A percentile compares a stretch with the other conserved stretches of the same genome.
Conservation (phyloP, 2,888 invertebrate genomes). For the Melanchra persicariae region DNA sequence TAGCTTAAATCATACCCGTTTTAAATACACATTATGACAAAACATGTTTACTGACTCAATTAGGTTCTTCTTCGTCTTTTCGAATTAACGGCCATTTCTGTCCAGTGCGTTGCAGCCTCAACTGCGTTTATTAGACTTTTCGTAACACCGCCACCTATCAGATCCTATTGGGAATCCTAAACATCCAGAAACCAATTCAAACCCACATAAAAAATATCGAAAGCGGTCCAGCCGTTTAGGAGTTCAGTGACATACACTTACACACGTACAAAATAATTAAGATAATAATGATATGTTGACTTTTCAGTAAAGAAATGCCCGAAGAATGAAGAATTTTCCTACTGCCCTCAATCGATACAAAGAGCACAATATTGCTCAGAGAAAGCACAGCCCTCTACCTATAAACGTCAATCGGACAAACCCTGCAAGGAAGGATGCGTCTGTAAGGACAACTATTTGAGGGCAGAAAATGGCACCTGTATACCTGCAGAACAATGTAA, state of each 20-base stretch:
- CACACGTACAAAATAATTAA: neutral
- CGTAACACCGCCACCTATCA: too few species aligned
- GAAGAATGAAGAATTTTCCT: slow-evolving; percentile 52
- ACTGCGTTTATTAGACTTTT: too few species aligned
- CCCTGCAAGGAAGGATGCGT: slow-evolving; percentile 50
- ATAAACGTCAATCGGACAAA: neutral
- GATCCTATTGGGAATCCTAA: too few species aligned
- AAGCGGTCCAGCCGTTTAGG: too few species aligned
- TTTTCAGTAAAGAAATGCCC: slow-evolving; percentile 51
- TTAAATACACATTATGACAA: too few species aligned
- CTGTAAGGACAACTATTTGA: slow-evolving; percentile 49
- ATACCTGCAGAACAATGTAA: slow-evolving; percentile 46
- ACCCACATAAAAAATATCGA: too few species aligned
- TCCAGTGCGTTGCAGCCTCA: too few species aligned
- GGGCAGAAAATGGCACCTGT: slow-evolving; percentile 49
- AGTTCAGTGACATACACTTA: neutral
- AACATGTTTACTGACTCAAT: too few species aligned
- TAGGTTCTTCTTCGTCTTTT: too few species aligned
- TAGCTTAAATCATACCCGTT: too few species aligned
- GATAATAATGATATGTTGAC: neutral
- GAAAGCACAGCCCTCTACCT: slow-evolving; percentile 11
- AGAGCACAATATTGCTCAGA: slow-evolving; percentile 52
- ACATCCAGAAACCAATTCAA: too few species aligned
- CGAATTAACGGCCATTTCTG: too few species aligned
- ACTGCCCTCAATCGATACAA: slow-evolving; percentile 39